Evolutionary conservation across 2,113 vertebrate species (phyloP).

Genomic region (Microtus pennsylvanicus): DNA sequence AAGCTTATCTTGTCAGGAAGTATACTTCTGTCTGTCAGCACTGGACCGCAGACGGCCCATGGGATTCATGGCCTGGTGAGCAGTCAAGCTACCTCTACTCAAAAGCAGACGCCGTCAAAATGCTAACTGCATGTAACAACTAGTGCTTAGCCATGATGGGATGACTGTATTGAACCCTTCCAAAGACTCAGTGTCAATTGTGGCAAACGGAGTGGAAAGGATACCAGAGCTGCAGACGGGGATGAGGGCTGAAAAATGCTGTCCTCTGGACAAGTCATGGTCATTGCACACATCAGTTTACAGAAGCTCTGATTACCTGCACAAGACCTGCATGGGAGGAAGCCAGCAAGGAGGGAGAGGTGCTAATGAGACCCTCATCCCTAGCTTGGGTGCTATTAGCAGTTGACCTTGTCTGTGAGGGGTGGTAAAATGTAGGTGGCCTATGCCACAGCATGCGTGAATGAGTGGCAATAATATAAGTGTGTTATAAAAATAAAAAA

Average conservation of each 20-base stretch:
- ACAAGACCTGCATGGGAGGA: background rate
- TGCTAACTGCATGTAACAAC: background rate
- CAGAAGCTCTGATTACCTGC: background rate
- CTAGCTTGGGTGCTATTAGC: no score
- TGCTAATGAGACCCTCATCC: background rate
- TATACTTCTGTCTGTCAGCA: background rate
- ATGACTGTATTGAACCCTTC: background rate
- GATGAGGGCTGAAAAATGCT: background rate
- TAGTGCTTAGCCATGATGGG: background rate
- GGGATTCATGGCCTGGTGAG: background rate
- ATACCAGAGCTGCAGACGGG: background rate
- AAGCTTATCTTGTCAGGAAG: background rate
- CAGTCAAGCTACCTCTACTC: background rate
- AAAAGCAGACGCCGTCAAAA: background rate
- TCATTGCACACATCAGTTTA: background rate
- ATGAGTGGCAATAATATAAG: background rate
- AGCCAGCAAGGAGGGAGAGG: background rate
- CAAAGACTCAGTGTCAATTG: background rate
- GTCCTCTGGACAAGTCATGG: no score
- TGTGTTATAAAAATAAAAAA: background rate
- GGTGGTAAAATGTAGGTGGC: background rate
- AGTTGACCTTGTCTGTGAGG: background rate
- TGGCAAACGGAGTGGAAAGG: background rate
- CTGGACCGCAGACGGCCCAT: background rate
- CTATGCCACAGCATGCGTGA: background rate